Base-by-base conservation (phyloP, 2,888 invertebrate species). In the Eurois occulta region DNA sequence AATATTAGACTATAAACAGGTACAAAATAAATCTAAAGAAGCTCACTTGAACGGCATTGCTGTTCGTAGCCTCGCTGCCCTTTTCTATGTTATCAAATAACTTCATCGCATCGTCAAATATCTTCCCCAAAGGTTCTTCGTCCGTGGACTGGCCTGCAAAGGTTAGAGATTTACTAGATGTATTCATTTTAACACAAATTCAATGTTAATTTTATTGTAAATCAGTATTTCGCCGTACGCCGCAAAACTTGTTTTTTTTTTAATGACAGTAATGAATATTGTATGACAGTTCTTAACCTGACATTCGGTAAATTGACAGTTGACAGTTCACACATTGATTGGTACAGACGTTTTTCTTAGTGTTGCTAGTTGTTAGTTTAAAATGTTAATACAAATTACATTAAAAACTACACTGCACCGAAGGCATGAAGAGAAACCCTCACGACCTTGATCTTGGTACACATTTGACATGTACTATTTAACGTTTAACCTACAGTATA, bases 91-190 rank as follows among this genome's bases (percentile, higher is more conserved):
- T 96, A 81, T 98, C 97, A 88, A 97, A 98, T 70, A 97, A 88
- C 87, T 97, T 97, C 96, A 98, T 97, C 6, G 97, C 98, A 87
- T 97, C 97, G 74, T 98, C 97, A 91, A 98, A 98, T 18, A 98
- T 91, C 83, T 92, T 89, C 77, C 91, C 94, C 70, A 96, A 87
- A 5, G 94, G 88, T 80, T 95, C 95, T 13, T 94, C 96, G 13
- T 95, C 94, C 11, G 91, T 91, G 70, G 95, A 94, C 76, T 89
- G 89, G 35, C 94, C 90, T 62, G 93, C 91, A 74, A 92, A 90
- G 35, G 52, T 85, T 86, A 91, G 89, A 32, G 92, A 80, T 95
- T 94, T 95, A 58, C 62, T 87, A 67, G n/a, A 46, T 74, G n/a
- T 13, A 74, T 32, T 28, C 84, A 80, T 80, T 58, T 78, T 80